Conservation (phyloP, 2,797 vertebrate species). For the Presbytis comata region DNA sequence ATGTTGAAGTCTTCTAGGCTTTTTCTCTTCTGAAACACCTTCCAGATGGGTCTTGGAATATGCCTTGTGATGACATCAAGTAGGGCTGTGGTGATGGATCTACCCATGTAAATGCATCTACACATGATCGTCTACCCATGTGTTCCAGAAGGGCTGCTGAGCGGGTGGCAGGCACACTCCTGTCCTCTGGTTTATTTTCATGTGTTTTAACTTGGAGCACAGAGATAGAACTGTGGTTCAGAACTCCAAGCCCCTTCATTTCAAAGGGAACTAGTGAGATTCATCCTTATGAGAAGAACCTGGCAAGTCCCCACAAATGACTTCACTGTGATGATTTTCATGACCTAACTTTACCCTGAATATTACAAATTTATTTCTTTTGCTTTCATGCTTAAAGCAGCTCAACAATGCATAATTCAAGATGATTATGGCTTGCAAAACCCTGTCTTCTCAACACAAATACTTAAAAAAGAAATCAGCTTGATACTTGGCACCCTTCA, state of each 20-base stretch:
- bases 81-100: neutral
- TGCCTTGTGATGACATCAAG: neutral
- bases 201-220: neutral
- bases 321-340: neutral
- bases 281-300: neutral
- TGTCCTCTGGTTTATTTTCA: neutral
- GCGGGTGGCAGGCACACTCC: neutral
- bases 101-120: neutral
- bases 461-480: constrained; percentile 38
- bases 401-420: neutral
- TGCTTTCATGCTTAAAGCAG: constrained; percentile 20
- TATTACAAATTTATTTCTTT: neutral
- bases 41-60: neutral
- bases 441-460: constrained; percentile 28
- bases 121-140: neutral
- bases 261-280: neutral
- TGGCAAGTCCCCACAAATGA: neutral
- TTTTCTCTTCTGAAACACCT: constrained; percentile 32
- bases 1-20: neutral
- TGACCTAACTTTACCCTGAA: neutral
- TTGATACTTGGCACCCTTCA: neutral
- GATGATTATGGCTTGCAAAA: constrained; percentile 6
- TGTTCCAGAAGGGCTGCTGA: neutral
- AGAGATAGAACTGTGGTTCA: neutral
- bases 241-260: neutral